phyloP scores from a whole-genome alignment of 2,113 vertebrate genomes.

The Tylochromis polylepis region DNA sequence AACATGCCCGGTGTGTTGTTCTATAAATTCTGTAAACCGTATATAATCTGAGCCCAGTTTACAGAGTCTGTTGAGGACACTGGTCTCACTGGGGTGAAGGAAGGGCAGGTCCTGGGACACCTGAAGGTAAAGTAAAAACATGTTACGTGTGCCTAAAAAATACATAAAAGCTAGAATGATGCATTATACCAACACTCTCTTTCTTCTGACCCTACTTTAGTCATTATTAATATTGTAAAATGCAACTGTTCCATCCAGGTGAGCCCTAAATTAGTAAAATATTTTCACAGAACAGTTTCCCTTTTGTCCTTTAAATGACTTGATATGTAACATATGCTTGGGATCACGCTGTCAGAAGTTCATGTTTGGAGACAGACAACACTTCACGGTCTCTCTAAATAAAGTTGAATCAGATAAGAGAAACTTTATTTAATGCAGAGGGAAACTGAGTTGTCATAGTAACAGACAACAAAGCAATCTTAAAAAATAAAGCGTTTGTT shows the following conservation, averaged over 20 bases:
- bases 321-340: neutral
- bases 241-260: neutral
- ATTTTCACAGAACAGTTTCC: neutral
- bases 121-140: constrained; percentile 54
- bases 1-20: constrained; percentile 90
- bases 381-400: accelerated
- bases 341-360: neutral
- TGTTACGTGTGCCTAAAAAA: neutral
- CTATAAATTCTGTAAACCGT: constrained; percentile 92
- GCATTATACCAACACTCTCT: neutral
- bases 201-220: neutral
- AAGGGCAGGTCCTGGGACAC: constrained; percentile 95
- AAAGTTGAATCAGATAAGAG: neutral
- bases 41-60: constrained; percentile 93
- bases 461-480: neutral
- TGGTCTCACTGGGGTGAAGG: constrained; percentile 93
- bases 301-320: neutral
- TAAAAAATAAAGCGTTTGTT: neutral
- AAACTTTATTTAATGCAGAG: neutral
- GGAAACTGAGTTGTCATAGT: neutral
- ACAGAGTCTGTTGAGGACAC: constrained; percentile 87
- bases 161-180: neutral
- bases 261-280: no score
- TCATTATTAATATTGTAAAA: neutral
- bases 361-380: neutral